Base-by-base conservation (phyloP, 2,113 vertebrate species). In the Nothocercus nigrocapillus region DNA sequence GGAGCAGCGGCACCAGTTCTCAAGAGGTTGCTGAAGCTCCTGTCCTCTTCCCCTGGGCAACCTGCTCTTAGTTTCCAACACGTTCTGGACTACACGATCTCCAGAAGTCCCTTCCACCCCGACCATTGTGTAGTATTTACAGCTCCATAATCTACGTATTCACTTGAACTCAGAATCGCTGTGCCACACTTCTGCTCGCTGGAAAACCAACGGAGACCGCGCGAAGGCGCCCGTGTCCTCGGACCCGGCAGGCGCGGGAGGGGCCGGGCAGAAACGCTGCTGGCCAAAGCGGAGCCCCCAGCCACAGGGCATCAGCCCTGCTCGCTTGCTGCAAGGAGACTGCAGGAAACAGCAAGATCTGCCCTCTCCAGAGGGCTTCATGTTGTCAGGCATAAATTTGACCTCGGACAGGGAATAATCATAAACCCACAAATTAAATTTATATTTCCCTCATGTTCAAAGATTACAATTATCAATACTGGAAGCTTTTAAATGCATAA, bases 401-500 rank as follows among this genome's bases (percentile, higher is more conserved):
- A 58, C 59, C 75, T 45, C 47, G 13, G 53, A 51, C n/a, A 53
- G 42, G 30, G 42, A 88, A 94, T 11, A 93, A 32, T 27, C 62
- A 70, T 42, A 95, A 85, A 80, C 28, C 61, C 42, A 81, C 74
- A 93, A 87, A 95, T 92, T 92, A 70, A 90, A 93, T 92, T 73
- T 87, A 70, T 91, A 64, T 90, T 92, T 85, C 69, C 68, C 56
- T 89, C 69, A 32, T 75, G 59, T 61, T 93, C 67, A 74, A 96
- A 94, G 44, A 93, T 88, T 49, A 87, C 53, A 96, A 90, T 95
- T 63, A 91, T 40, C 62, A 74, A 67, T 95, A 96, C 56, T 32
- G 80, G 82, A 95, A 58, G 85, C 56, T 85, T 76, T 69, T 70
- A 82, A 86, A 93, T 69, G 67, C 87, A 82, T 34, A 84, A 72